These are phyloP conservation scores for Tenthredo distinguenda DNA, from an alignment of 2,888 invertebrate species.

Conservation along the genomic window DNA sequence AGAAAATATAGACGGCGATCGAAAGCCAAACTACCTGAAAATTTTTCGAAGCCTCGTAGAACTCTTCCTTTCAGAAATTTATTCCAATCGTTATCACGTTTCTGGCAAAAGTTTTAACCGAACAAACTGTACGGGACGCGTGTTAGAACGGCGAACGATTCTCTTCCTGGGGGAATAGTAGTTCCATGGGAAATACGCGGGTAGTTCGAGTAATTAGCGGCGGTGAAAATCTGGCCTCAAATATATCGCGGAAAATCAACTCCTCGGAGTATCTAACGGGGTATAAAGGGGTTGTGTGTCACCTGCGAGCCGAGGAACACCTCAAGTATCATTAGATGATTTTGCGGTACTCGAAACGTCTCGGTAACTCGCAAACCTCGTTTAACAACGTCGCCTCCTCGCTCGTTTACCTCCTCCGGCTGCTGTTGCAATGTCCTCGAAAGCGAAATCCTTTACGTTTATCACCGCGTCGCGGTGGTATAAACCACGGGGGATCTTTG, in stretches of 20 bases:
- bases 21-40: background rate
- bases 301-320: background rate
- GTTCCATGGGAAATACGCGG: background rate
- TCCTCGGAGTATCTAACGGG: background rate
- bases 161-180: background rate
- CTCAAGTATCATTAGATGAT: slow-evolving; percentile 30
- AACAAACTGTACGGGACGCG: too few relatives aligned
- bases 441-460: slow-evolving; percentile 12
- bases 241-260: slow-evolving; percentile 22
- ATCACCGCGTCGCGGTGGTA: background rate
- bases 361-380: slow-evolving; percentile 2
- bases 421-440: background rate
- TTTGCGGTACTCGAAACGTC: slow-evolving; percentile 5
- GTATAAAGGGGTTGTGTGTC: background rate
- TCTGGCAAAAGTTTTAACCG: background rate
- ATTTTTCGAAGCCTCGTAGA: background rate
- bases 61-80: background rate
- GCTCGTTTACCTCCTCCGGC: background rate
- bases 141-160: too few relatives aligned
- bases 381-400: background rate
- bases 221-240: slow-evolving; percentile 10
- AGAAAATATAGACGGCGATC: background rate
- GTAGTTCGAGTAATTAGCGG: slow-evolving; percentile 5
- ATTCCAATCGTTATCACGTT: background rate
- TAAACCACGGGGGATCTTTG: background rate